A percentile compares a stretch with the other conserved stretches of the same genome.
Conservation (phyloP, 1,140 invertebrate species). For the Zaprionus tsacasi region DNA sequence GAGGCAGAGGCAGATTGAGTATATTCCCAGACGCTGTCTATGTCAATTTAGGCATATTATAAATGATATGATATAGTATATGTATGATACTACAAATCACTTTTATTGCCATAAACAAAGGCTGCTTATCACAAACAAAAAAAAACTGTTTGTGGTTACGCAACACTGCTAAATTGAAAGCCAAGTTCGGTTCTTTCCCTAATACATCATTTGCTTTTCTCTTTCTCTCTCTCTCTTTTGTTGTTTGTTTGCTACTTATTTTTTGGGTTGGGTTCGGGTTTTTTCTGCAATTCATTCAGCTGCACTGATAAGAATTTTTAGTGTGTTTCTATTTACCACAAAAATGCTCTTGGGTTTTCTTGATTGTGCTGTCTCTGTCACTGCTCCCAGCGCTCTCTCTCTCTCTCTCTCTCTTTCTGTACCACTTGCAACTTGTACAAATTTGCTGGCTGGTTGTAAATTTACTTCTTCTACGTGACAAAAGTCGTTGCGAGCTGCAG, state of each 20-base stretch:
- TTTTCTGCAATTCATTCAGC: slow-evolving; percentile 1
- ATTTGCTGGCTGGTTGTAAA: slow-evolving; percentile 14
- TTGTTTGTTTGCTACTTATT: too few relatives aligned
- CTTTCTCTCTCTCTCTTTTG: not conserved
- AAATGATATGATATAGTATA: not conserved
- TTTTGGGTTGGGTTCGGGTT: not conserved
- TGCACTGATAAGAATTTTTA: slow-evolving; percentile 3
- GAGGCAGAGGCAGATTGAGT: not conserved
- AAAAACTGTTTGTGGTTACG: not conserved
- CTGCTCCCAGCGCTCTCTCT: not conserved
- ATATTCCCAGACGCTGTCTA: not conserved
- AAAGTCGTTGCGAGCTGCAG: slow-evolving; percentile 19
- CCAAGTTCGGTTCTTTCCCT: not conserved
- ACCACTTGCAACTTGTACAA: not conserved
- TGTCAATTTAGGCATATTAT: not conserved
- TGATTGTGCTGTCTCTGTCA: not conserved
- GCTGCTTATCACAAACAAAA: not conserved
- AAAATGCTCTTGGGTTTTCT: not conserved
- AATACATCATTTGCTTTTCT: slow-evolving; percentile 2
- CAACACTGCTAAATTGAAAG: not conserved
- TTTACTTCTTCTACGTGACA: slow-evolving; percentile 42
- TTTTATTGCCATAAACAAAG: slow-evolving; percentile 2
- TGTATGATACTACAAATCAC: not conserved
- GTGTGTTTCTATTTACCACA: not conserved
- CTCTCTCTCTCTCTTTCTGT: not conserved